phyloP scores from a whole-genome alignment of 2,888 invertebrate species.

The Andricus quercusramuli region DNA sequence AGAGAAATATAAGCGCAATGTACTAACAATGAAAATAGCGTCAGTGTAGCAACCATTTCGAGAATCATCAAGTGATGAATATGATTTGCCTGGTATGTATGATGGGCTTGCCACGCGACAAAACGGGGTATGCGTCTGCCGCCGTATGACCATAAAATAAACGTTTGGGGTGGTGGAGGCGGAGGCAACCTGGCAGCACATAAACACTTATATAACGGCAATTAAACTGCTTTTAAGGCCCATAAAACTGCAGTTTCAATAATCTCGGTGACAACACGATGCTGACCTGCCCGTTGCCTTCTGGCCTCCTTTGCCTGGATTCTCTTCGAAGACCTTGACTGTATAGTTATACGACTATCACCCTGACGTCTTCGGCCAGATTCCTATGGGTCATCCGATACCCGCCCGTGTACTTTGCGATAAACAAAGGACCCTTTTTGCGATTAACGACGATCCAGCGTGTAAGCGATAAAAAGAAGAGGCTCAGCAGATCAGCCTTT shows the following conservation, averaged over 20 bases:
- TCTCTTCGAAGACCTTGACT: constrained; percentile 17
- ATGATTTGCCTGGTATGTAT: constrained; percentile 50
- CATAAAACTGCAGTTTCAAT: constrained; percentile 79
- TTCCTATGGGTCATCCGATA: constrained; percentile 52
- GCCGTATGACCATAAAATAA: constrained; percentile 78
- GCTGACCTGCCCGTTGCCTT: constrained; percentile 71
- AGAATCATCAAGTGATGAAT: constrained; percentile 2
- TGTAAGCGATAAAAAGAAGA: neutral
- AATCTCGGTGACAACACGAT: constrained; percentile 79
- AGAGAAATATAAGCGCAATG: too few species aligned
- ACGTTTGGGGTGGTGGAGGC: constrained; percentile 77
- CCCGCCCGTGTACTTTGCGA: constrained; percentile 28
- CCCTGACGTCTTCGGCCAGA: neutral
- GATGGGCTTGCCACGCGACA: constrained; percentile 78
- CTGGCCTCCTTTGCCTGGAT: constrained; percentile 49
- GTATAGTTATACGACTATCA: constrained; percentile 16
- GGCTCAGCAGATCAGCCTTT: neutral
- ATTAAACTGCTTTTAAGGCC: constrained; percentile 79
- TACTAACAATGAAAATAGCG: too few species aligned
- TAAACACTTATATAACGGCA: constrained; percentile 79
- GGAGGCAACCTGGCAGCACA: constrained; percentile 75
- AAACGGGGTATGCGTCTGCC: constrained; percentile 70
- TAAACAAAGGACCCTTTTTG: constrained; percentile 39
- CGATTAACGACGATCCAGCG: neutral
- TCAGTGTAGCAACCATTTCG: neutral